Base-by-base conservation (phyloP, 2,888 invertebrate genomes). In the Lysandra coridon region DNA sequence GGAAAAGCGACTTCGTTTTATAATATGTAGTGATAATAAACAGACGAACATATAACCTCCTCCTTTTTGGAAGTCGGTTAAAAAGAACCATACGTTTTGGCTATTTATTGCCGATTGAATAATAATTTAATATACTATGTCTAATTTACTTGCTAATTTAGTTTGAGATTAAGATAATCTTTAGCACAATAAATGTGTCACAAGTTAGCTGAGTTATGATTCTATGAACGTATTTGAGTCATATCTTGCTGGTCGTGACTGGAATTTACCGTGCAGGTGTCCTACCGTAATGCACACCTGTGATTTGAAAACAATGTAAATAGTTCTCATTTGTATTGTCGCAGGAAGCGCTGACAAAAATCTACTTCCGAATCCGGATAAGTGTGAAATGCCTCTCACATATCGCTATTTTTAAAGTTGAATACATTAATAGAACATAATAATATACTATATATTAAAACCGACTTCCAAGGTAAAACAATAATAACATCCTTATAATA, bases 251-350 rank as follows among this genome's bases (percentile, higher is more conserved):
- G 33, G 80, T 79, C 82, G 82, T 81, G 82, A 82, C 80, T 73
- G 57, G 82, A 80, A 82, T 82, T 73, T 76, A 78, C 74, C 17
- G 53, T 37, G 80, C 80, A 82, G 81, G 81, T 83, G 82, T 82
- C 77, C 74, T n/a, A 30, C 75, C 76, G 80, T 64, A 49, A 75
- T 64, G 69, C 37, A 57, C 73, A 57, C 73, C 53, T 73, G n/a
- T 74, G 33, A 30, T 33, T 49, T 33, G 49, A 49, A 37, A 40
- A 30, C 60, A 40, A 49, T 64, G 12, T 30, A 49, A 69, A 12
- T 64, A 64, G 33, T 37, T 37, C 33, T 69, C 33, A 69, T 69
- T 69, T 17, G 33, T 14, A 37, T 64, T 12, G 62, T 62, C n/a
- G 4, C 64, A 64, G 64, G 30, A 64, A 64, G 12, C 10, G 1